Base-by-base conservation (phyloP, 2,113 vertebrate genomes). In the Larimichthys polyactis region DNA sequence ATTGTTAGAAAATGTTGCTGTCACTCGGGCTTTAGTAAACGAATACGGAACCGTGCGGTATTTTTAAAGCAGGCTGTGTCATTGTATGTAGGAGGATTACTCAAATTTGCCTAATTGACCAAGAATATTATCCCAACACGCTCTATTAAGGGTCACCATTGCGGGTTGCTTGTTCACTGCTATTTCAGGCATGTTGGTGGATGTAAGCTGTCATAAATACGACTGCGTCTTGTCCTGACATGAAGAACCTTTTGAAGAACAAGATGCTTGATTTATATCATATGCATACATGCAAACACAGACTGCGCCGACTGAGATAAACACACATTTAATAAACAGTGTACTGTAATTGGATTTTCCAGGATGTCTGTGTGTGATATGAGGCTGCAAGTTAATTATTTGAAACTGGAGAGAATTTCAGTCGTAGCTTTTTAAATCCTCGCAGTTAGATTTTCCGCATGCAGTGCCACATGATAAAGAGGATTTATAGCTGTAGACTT, bases 51-150 rank as follows among this genome's bases (percentile, higher is more conserved):
- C 40, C 40, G n/a, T 5, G 17, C 66, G 67, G 36, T 10, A 49
- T 54, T 4, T 60, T 19, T 62, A 9, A 73, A 24, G 44, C 49
- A 68, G 5, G 10, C 52, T 22, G 36, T 58, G 63, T 62, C 22
- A 79, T 22, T 55, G 22, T 48, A 32, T 59, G 75, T 79, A 62
- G 75, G 55, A 72, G 71, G 49, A 75, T 17, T 24, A 54, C 4
- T 4, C 65, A 36, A 51, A 75, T 76, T 63, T 52, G 24, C 22
- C 68, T 58, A 40, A 83, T 49, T 81, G 85, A 73, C 29, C 8
- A 74, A 46, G 36, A 62, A 43, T 71, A 68, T 72, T 46, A 15
- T 20, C 40, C 51, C 44, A 11, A 48, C 59, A 60, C 52, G 6
- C 24, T 59, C n/a, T 60, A 75, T 51, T 4, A 27, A 58, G 20